phyloP scores from a whole-genome alignment of 2,113 vertebrate genomes.

The Procavia capensis region DNA sequence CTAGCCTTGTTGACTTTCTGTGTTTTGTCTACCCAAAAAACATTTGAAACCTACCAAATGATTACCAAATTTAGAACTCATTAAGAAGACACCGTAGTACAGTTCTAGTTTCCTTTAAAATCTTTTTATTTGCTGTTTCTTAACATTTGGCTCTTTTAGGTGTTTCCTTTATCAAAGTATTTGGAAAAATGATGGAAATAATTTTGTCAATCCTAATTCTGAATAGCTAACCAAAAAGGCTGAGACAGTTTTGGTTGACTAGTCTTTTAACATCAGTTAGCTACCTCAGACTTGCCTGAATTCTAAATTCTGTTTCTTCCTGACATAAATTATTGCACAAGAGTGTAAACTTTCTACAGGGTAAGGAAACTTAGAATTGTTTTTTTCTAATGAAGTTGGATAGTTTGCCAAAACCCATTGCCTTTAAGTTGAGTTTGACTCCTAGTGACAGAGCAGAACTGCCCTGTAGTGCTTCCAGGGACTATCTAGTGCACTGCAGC shows the following conservation, averaged over 20 bases:
- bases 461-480: no score
- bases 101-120: constrained; percentile 7
- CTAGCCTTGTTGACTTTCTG: background rate
- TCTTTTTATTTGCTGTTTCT: constrained; percentile 23
- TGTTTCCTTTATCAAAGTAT: constrained; percentile 13
- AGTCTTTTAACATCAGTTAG: background rate
- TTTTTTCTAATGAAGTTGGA: background rate
- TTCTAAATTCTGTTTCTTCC: background rate
- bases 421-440: no score
- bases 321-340: background rate
- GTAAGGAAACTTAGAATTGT: background rate
- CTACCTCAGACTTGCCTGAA: background rate
- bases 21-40: background rate
- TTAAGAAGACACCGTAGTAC: background rate
- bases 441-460: no score
- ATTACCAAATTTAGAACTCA: background rate
- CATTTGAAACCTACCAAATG: background rate
- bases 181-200: background rate
- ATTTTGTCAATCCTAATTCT: constrained; percentile 20
- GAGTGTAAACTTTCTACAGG: background rate
- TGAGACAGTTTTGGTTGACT: constrained; percentile 19
- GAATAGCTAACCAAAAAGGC: background rate
- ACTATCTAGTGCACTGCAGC: no score
- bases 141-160: background rate
- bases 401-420: no score